Evolutionary conservation across 2,797 vertebrate genomes (phyloP), one percentile per base, ranked within the genome.

Genomic region (Toxotes lorentzi): DNA sequence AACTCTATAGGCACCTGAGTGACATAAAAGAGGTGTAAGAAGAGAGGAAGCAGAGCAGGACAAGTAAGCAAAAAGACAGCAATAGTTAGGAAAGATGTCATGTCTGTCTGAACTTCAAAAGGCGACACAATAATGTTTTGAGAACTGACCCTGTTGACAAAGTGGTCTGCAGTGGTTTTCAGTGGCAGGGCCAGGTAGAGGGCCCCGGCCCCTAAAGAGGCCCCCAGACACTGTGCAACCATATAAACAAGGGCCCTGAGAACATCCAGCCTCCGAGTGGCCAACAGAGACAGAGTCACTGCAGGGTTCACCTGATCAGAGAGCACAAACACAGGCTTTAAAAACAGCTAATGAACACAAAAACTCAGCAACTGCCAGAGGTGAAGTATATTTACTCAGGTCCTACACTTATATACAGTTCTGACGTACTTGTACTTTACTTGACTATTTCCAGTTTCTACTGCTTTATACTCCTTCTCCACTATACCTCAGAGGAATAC

Each of bases 211-310:
- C 94, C 95, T 73, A 97, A 78, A 38, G 82, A 88, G 40, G 96
- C 95, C 27, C 96, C 96, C 66, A 95, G n/a, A 86, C 96, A 96
- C 87, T 97, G 97, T 4, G 95, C 96, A 63, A 93, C 57, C 7
- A 97, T 60, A 35, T 90, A 95, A 56, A 88, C 69, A 0, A 92
- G 27, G 1, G 91, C 94, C 5, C 87, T 92, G 69, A 96, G 89
- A 12, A 88, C 75, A 1, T 96, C 95, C 73, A 96, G 82, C 71
- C 88, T 94, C 77, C 94, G 94, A 19, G 95, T 95, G 82, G 94
- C 96, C 86, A 97, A 79, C 68, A 97, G 88, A 5, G 95, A 94
- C 89, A 97, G 81, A 24, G 96, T 97, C 70, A 97, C 83, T 0
- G 96, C 95, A 0, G 96, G 96, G 91, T 97, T 97, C 82, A 96